Evolutionary conservation across 2,888 invertebrate species (phyloP), one percentile per base, ranked within the genome.

Genomic region (Dynastes grantii): DNA sequence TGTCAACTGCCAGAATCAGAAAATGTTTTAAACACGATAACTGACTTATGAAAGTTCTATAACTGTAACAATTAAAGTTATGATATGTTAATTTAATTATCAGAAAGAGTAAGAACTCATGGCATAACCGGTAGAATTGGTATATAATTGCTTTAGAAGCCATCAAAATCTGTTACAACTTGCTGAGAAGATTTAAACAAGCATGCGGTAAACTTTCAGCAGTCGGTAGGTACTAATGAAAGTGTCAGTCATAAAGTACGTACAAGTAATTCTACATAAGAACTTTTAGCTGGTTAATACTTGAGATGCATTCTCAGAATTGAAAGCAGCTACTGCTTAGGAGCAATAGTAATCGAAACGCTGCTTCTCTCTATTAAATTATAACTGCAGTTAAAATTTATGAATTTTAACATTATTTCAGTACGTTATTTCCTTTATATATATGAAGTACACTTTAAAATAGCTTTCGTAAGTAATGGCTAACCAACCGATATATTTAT

Each of bases 241-340:
- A 55, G n/a, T 55, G 55, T 55, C 55, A 55, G 22, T 55, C 55
- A 55, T 55, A 55, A 55, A 55, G n/a, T 55, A 55, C 6, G 55
- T 16, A 6, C n/a, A 55, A n/a, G 16, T 16, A 11, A 55, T 55
- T 16, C 55, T 22, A 16, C 55, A 53, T 53, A 53, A 45, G 45
- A 45, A 8, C 1, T 11, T 9, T 8, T 9, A 45, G 32, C 8
- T 8, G 45, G 8, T 45, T 45, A 45, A 45, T 45, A 11, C 45
- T 11, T 45, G 11, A 11, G 45, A 45, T 9, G 2, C 11, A 8
- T 45, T 45, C 45, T 45, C 8, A 45, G 8, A 45, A 45, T 45
- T 45, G 9, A 9, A 45, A 45, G 45, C 45, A 2, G 9, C 45
- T 45, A 2, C 9, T 45, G 11, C 45, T 45, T 2, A 8, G 9